Conservation (phyloP, 1,140 invertebrate genomes). For the Aphidius gifuensis region DNA sequence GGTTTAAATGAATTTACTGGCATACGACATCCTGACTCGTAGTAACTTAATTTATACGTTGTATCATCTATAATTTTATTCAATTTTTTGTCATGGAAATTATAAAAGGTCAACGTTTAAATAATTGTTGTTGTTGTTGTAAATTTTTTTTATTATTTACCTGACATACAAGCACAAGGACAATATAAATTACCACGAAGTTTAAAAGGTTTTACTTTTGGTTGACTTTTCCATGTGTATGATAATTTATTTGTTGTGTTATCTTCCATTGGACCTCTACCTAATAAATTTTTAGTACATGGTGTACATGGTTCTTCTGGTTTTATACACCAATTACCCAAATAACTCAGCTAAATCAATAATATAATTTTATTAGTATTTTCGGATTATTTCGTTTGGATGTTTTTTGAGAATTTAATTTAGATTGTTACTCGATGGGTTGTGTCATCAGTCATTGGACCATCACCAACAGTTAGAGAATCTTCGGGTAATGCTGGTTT, state of each 20-base stretch:
- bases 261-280: conserved; percentile 68
- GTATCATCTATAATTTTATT: conserved; percentile 52
- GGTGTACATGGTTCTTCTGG: conserved; percentile 35
- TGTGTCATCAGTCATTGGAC: conserved; percentile 39
- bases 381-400: too few species aligned
- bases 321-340: conserved; percentile 47
- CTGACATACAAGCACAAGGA: conserved; percentile 32
- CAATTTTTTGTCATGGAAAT: not conserved
- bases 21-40: conserved; percentile 44
- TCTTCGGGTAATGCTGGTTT: conserved; percentile 28
- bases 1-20: conserved; percentile 51
- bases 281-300: conserved; percentile 39
- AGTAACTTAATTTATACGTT: conserved; percentile 58
- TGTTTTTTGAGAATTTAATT: too few species aligned
- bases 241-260: conserved; percentile 71
- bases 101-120: too few species aligned
- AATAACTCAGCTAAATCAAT: conserved; percentile 41
- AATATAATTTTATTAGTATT: not conserved
- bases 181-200: conserved; percentile 34
- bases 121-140: too few species aligned
- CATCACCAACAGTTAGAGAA: conserved; percentile 32
- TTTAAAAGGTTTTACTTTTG: conserved; percentile 36
- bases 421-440: conserved; percentile 17
- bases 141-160: conserved; percentile 23
- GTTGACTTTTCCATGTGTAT: conserved; percentile 64